Conservation (phyloP, 2,797 vertebrate genomes). For the Rachycentron canadum region DNA sequence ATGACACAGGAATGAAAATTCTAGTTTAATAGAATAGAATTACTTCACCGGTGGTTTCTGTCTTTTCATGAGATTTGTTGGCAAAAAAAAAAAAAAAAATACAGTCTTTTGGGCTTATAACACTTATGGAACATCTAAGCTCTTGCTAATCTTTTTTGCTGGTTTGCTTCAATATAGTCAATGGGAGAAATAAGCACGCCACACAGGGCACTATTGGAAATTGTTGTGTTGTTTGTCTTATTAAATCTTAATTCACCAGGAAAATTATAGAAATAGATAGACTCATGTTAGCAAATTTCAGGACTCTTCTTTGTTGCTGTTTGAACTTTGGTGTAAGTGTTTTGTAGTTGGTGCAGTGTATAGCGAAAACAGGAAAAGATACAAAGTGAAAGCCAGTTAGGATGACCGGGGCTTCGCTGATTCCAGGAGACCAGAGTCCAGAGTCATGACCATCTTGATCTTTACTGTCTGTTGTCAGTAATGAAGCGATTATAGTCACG, state of each 20-base stretch:
- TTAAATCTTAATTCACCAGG: background rate
- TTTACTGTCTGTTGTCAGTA: constrained; percentile 36
- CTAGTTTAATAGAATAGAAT: too few relatives aligned
- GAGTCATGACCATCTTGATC: constrained; percentile 17
- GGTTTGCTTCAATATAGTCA: background rate
- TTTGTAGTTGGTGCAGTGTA: background rate
- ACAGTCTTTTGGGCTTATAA: too few relatives aligned
- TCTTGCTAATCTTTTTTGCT: too few relatives aligned
- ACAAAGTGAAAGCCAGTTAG: background rate
- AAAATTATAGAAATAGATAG: background rate
- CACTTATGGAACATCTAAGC: too few relatives aligned
- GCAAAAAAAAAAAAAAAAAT: too few relatives aligned
- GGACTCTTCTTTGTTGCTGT: too few relatives aligned
- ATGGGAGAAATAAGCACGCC: background rate
- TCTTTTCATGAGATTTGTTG: too few relatives aligned
- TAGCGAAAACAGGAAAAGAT: background rate
- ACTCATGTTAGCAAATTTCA: too few relatives aligned
- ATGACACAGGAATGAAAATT: too few relatives aligned
- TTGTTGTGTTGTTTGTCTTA: too few relatives aligned
- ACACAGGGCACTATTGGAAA: background rate
- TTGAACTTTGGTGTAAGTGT: background rate
- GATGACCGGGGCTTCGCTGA: background rate
- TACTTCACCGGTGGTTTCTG: too few relatives aligned
- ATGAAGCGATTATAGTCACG: constrained; percentile 63
- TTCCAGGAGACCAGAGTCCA: constrained; percentile 4